These are phyloP conservation scores for Automeris io DNA, from an alignment of 2,888 invertebrate species.

Conservation along the genomic window DNA sequence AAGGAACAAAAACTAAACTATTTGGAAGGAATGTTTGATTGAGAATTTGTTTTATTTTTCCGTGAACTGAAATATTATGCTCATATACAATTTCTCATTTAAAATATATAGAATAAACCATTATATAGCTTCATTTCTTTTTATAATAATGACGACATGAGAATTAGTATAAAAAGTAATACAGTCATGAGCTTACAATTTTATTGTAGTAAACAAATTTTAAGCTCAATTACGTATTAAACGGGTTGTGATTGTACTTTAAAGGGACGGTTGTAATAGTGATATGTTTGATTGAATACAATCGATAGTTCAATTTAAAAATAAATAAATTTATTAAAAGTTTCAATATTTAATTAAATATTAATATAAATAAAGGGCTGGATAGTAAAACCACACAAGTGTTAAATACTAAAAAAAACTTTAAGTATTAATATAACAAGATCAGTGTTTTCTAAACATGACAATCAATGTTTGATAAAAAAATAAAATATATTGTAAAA, in stretches of 20 bases:
- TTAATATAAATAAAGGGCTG: not conserved
- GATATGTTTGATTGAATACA: conserved; percentile 19
- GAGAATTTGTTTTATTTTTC: no score
- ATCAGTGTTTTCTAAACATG: not conserved
- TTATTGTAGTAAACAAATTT: not conserved
- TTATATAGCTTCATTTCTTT: no score
- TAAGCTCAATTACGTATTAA: not conserved
- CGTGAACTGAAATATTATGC: no score
- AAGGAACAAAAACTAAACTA: no score
- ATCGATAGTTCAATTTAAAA: conserved; percentile 5
- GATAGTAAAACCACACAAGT: not conserved
- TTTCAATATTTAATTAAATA: not conserved
- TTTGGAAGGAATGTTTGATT: no score
- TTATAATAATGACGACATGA: no score
- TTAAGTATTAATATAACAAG: no score
- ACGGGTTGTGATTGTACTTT: not conserved
- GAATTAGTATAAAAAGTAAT: no score
- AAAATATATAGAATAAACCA: no score
- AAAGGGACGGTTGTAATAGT: conserved; percentile 16
- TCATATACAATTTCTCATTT: no score
- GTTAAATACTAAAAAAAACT: not conserved
- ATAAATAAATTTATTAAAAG: not conserved
- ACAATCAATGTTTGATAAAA: no score
- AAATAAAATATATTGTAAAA: no score
- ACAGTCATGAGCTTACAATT: not conserved